Evolutionary conservation across 2,797 vertebrate species (phyloP), one percentile per base, ranked within the genome.

Genomic region (Okamejei kenojei): DNA sequence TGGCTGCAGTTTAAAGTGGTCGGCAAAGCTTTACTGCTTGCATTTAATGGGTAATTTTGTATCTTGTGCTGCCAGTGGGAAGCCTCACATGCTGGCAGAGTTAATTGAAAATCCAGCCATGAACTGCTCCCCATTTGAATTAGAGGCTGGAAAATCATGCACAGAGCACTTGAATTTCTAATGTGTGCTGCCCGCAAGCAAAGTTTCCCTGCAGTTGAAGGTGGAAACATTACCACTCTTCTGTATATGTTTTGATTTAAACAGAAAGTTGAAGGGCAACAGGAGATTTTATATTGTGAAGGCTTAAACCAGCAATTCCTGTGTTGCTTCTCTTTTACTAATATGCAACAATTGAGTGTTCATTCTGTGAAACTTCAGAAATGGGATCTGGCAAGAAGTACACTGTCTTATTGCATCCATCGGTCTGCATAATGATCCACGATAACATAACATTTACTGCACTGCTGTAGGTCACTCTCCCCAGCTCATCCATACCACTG

Each of bases 121-220:
- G n/a, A 65, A 32, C 84, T 35, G 61, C 32, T 88, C 61, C n/a
- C 29, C 17, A 63, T 32, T 88, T 65, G 61, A 65, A 88, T 65
- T 65, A 88, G 35, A 88, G 61, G n/a, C 32, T 88, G 84, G 84
- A 65, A 88, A 88, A 68, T 88, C 84, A 35, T 8, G 13, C 35
- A 32, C 7, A 2, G 7, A 32, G 29, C 63, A 35, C 29, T 32
- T 65, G 61, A 65, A 65, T 32, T n/a, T 19, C 61, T 78, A 86
- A 65, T 63, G 29, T 65, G 13, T 32, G 61, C 61, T 88, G n/a
- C 61, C 61, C 17, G 1, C n/a, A 88, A 88, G 61, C 29, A 3
- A 88, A 1, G 7, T 17, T 88, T 88, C n/a, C 29, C 84, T 32
- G n/a, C 15, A 32, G 17, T 19, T 88, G 61, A 88, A 88, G 84